phyloP scores from a whole-genome alignment of 2,888 invertebrate species.

The Spodoptera picta region DNA sequence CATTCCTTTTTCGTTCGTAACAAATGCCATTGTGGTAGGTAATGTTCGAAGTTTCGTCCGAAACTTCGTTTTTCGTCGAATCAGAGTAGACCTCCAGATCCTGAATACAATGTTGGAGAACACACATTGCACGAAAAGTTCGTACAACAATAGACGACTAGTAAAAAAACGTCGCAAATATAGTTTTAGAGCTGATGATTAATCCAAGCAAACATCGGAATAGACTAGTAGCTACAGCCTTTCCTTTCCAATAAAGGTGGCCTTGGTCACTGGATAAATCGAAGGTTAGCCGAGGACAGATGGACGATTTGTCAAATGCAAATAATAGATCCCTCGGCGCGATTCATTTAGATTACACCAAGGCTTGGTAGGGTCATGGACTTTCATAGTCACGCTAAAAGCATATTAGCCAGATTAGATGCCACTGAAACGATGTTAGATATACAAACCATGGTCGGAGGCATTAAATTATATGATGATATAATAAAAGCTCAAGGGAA shows the following conservation, averaged over 20 bases:
- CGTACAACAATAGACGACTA: too few species aligned
- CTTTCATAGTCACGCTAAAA: conserved; percentile 39
- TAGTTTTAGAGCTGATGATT: too few species aligned
- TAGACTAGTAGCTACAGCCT: neutral
- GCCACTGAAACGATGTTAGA: conserved; percentile 20
- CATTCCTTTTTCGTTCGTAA: too few species aligned
- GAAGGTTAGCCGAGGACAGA: conserved; percentile 43
- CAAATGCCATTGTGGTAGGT: too few species aligned
- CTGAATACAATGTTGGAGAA: too few species aligned
- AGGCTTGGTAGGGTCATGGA: conserved; percentile 47
- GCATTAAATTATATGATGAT: neutral
- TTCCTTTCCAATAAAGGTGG: conserved; percentile 19
- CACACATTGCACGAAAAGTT: too few species aligned
- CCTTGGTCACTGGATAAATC: conserved; percentile 30
- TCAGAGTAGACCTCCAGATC: too few species aligned
- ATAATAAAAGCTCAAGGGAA: conserved; percentile 4
- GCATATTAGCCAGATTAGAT: conserved; percentile 37
- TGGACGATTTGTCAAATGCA: conserved; percentile 46
- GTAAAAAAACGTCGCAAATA: too few species aligned
- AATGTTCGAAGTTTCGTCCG: too few species aligned
- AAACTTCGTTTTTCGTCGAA: too few species aligned
- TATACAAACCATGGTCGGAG: conserved; percentile 13
- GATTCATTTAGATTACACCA: conserved; percentile 46
- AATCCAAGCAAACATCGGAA: too few species aligned
- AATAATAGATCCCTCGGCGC: conserved; percentile 49